These are phyloP conservation scores for Eolophus roseicapilla DNA, from an alignment of 2,113 vertebrate species.

Conservation along the genomic window DNA sequence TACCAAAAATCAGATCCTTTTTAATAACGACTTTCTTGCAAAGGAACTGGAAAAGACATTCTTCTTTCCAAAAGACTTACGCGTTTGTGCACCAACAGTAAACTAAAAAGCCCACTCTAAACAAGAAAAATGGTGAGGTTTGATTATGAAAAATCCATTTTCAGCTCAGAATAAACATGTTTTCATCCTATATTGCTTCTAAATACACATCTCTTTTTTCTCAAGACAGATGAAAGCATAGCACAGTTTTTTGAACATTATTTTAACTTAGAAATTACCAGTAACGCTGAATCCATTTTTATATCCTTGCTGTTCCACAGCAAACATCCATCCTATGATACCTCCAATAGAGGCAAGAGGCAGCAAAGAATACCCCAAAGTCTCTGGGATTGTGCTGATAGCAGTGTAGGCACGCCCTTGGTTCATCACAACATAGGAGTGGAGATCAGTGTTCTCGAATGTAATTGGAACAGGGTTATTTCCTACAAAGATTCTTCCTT, in stretches of 20 bases:
- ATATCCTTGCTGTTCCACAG: slow-evolving; percentile 89
- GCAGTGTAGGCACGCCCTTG: slow-evolving; percentile 94
- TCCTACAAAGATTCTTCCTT: slow-evolving; percentile 85
- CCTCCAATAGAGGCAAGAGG: slow-evolving; percentile 87
- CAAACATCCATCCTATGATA: slow-evolving; percentile 95
- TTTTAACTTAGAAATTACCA: slow-evolving; percentile 75
- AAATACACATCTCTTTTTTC: background rate
- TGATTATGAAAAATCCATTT: background rate
- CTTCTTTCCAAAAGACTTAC: background rate
- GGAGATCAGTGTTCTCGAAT: slow-evolving; percentile 89
- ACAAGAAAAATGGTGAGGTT: background rate
- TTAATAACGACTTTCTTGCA: background rate
- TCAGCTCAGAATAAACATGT: background rate
- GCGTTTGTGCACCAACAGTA: background rate
- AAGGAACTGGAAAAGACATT: background rate
- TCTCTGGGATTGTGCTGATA: slow-evolving; percentile 86
- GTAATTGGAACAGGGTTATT: slow-evolving; percentile 72
- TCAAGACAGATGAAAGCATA: background rate
- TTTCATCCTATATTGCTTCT: background rate
- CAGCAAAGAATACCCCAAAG: slow-evolving; percentile 84
- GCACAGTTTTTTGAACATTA: background rate
- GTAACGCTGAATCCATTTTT: slow-evolving; percentile 93
- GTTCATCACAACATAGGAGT: slow-evolving; percentile 94
- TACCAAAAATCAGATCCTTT: background rate
- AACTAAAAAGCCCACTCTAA: background rate